These are phyloP conservation scores for Malacoraja senta DNA, from an alignment of 2,797 vertebrate species.

Conservation along the genomic window DNA sequence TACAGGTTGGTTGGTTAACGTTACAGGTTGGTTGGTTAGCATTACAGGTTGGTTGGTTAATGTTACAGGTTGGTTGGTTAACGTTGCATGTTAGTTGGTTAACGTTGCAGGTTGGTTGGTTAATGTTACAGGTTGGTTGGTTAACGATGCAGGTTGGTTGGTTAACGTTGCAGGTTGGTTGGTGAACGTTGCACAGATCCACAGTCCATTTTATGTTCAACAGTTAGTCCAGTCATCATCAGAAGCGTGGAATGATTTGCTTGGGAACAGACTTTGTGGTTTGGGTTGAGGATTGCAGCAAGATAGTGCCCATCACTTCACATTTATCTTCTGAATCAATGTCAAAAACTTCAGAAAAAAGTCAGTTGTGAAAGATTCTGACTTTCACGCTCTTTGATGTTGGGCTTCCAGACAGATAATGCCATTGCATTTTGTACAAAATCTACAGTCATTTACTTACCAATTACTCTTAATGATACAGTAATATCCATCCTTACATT, in stretches of 20 bases:
- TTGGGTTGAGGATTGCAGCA: not conserved
- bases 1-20: no score
- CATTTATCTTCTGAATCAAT: not conserved
- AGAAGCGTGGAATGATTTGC: not conserved
- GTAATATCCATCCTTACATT: not conserved
- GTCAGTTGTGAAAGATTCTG: not conserved
- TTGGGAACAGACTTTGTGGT: not conserved
- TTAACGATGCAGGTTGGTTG: no score
- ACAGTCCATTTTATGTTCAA: no score
- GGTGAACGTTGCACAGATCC: no score
- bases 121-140: no score
- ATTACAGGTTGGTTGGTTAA: no score
- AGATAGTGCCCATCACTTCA: not conserved
- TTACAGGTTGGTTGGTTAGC: no score
- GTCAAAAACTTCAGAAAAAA: not conserved
- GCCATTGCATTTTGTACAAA: not conserved
- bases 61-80: no score
- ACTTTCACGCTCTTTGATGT: not conserved
- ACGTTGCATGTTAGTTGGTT: no score
- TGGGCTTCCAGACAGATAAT: not conserved
- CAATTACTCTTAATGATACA: not conserved
- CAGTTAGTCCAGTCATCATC: not conserved
- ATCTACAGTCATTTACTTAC: not conserved
- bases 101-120: no score
- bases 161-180: no score